Conservation (phyloP, 1,140 invertebrate species). For the Brachionus koreanus region DNA sequence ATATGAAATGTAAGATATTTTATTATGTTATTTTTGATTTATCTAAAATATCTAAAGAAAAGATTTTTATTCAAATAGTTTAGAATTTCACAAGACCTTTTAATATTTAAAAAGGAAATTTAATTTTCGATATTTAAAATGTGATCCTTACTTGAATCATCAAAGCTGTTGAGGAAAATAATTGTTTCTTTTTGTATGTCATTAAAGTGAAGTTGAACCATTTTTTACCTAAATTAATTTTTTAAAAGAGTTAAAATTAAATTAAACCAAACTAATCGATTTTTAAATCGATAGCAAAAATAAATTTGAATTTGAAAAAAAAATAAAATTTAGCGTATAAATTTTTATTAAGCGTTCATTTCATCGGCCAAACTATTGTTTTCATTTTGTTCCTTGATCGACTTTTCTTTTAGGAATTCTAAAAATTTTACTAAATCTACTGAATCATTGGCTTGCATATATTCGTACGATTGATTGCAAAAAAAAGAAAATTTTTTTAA, state of each 20-base stretch:
- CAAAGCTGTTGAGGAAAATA: not conserved
- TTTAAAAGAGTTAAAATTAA: not conserved
- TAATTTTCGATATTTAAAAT: not conserved
- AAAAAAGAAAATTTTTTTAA: not conserved
- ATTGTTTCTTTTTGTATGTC: not conserved
- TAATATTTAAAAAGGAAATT: not conserved
- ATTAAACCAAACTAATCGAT: not conserved
- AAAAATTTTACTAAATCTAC: slow-evolving; percentile 29
- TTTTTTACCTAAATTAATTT: not conserved
- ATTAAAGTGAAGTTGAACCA: not conserved
- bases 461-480: slow-evolving; percentile 17
- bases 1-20: no score
- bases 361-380: slow-evolving; percentile 20
- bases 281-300: not conserved
- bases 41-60: no score
- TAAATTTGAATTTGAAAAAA: not conserved
- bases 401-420: not conserved
- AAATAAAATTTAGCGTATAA: not conserved
- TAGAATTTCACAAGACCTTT: not conserved
- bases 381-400: not conserved
- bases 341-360: slow-evolving; percentile 36
- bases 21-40: no score
- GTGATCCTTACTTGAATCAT: not conserved
- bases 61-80: no score
- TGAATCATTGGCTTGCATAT: not conserved